Evolutionary conservation across 1,140 invertebrate species (phyloP).

Genomic region (Agrilus planipennis): DNA sequence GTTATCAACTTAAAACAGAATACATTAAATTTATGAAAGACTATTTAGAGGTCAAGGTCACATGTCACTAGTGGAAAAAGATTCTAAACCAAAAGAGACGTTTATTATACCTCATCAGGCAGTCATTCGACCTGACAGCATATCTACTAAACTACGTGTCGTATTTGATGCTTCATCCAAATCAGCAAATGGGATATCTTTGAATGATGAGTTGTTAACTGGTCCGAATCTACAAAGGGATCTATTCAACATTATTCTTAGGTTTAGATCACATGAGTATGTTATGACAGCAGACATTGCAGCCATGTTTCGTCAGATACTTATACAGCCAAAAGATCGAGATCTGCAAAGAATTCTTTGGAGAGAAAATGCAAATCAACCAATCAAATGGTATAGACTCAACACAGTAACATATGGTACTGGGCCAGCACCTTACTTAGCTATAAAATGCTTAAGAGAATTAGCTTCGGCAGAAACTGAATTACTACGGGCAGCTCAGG

Average conservation of each 20-base stretch:
- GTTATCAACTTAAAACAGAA: constrained; percentile 9
- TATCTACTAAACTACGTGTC: constrained; percentile 1
- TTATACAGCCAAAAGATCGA: constrained; percentile 18
- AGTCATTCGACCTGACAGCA: background rate
- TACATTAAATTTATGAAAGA: constrained; percentile 24
- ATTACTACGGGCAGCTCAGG: constrained; percentile 14
- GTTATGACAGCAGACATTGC: constrained; percentile 24
- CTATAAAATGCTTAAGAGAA: constrained; percentile 19
- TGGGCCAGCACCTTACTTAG: constrained; percentile 20
- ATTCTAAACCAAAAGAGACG: background rate
- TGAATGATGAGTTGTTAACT: background rate
- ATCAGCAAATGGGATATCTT: background rate
- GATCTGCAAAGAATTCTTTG: constrained; percentile 30
- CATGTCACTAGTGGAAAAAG: constrained; percentile 12
- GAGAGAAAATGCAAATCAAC: constrained; percentile 13
- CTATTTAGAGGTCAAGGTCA: constrained; percentile 27
- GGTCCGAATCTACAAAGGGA: constrained; percentile 3
- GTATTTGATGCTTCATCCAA: constrained; percentile 2
- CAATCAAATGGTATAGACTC: constrained; percentile 14
- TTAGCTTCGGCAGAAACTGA: constrained; percentile 12
- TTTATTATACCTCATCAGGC: constrained; percentile 7
- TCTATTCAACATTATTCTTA: constrained; percentile 11
- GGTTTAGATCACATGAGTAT: constrained; percentile 8
- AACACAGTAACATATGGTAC: constrained; percentile 26
- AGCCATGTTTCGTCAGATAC: constrained; percentile 35